Conservation (phyloP, 2,113 vertebrate genomes). For the Arothron firmamentum region DNA sequence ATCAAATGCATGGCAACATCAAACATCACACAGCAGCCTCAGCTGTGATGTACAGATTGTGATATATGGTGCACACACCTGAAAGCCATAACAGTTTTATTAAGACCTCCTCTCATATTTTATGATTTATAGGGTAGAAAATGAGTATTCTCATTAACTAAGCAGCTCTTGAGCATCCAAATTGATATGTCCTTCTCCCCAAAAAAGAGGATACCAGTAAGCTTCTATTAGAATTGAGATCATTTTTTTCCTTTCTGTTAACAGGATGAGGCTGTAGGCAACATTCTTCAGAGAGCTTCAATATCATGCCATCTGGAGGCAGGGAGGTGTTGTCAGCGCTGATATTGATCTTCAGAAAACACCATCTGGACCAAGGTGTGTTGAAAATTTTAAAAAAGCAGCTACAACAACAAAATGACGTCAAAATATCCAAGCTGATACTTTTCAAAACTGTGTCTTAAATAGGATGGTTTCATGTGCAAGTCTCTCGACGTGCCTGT, state of each 20-base stretch:
- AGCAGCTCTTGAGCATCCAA: constrained; percentile 20
- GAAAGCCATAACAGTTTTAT: constrained; percentile 22
- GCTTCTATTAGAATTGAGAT: constrained; percentile 6
- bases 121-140: constrained; percentile 43
- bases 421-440: constrained; percentile 33
- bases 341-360: constrained; percentile 66
- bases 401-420: constrained; percentile 15
- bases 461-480: constrained; percentile 11
- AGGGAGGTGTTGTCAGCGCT: constrained; percentile 55
- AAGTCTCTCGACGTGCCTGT: constrained; percentile 10
- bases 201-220: constrained; percentile 21
- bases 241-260: constrained; percentile 2
- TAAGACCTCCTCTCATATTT: constrained; percentile 24
- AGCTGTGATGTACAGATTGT: constrained; percentile 26
- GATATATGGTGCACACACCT: constrained; percentile 44
- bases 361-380: constrained; percentile 70
- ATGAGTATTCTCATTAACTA: constrained; percentile 34
- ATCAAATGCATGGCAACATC: neutral
- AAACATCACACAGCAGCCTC: constrained; percentile 19
- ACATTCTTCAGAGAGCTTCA: constrained; percentile 64
- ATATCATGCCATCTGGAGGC: constrained; percentile 68
- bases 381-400: constrained; percentile 48
- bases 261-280: constrained; percentile 55
- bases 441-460: constrained; percentile 31
- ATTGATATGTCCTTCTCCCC: constrained; percentile 2